Base-by-base conservation (phyloP, 2,113 vertebrate species). In the Psittacara wagleri region DNA sequence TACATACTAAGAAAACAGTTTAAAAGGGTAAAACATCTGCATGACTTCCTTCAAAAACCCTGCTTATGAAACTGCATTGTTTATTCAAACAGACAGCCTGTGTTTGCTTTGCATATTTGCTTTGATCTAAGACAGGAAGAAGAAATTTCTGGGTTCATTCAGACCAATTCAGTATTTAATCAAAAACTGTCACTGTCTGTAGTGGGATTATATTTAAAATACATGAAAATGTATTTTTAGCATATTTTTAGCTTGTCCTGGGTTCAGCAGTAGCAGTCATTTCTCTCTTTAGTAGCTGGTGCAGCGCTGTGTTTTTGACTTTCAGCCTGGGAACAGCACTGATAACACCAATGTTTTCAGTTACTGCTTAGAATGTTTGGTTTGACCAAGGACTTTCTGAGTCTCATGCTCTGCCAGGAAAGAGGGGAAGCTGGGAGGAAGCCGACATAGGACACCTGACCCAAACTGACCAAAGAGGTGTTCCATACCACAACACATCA, bases 21-120 rank as follows among this genome's bases (percentile, higher is more conserved):
- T 89, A 78, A 66, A 94, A 84, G 17, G 59, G 12, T 84, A 80
- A 94, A 86, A 77, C 6, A 69, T 76, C 73, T 82, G 31, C 41
- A 76, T 54, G 59, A 37, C 27, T 91, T 94, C 84, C 63, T 88
- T 79, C 51, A 66, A 78, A 90, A 51, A 13, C 28, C 43, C 33
- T 33, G 67, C 49, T 86, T 92, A 91, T 84, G 88, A 91, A 37
- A 83, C 68, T 73, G 19, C 27, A 29, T 92, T 93, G 68, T 95
- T 90, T 88, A 20, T 72, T 83, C 66, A 78, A 28, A 52, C 46
- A 74, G 33, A 49, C 9, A 82, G 9, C 9, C 31, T 87, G 12
- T 81, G 39, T 87, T 93, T 92, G 27, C 44, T 82, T 88, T 93
- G 49, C 31, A 29, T 75, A 79, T 96, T 69, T 93, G 14, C 73